A percentile compares a stretch with the other conserved stretches of the same genome.
Evolutionary conservation across 1,140 invertebrate species (phyloP).

Genomic region (Ceratina japonica): DNA sequence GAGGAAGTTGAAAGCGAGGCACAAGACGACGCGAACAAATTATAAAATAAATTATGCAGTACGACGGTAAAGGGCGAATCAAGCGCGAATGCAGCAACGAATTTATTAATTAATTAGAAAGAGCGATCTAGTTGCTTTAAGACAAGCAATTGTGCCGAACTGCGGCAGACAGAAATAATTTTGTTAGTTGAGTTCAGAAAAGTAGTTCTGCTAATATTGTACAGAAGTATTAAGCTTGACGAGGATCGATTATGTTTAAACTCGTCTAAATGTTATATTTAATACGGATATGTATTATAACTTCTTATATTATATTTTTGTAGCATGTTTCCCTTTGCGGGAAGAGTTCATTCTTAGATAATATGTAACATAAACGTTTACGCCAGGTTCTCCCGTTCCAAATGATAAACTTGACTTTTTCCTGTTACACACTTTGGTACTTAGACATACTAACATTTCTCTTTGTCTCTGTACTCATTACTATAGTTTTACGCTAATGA

Average conservation of each 20-base stretch:
- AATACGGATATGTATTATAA: constrained; percentile 27
- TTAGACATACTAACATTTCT: background rate
- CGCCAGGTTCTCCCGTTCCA: background rate
- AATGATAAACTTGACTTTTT: constrained; percentile 1
- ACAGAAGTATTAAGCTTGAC: constrained; percentile 31
- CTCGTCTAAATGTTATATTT: constrained; percentile 20
- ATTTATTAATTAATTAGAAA: background rate
- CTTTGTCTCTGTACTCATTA: background rate
- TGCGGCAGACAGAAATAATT: background rate
- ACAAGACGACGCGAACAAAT: constrained; percentile 46
- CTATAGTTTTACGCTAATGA: background rate
- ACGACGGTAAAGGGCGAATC: background rate
- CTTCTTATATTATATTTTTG: constrained; percentile 65
- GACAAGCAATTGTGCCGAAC: constrained; percentile 12
- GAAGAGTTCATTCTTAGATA: constrained; percentile 25
- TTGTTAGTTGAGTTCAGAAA: constrained; percentile 15
- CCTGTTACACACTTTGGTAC: constrained; percentile 36
- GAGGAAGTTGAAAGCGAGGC: constrained; percentile 48
- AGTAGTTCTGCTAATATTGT: constrained; percentile 49
- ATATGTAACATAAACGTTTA: constrained; percentile 35
- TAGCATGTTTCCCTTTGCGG: constrained; percentile 41
- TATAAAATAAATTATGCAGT: constrained; percentile 26
- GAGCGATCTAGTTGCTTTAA: background rate
- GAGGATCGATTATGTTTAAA: constrained; percentile 18
- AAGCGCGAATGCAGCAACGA: background rate